A percentile compares a stretch with the other conserved stretches of the same genome.
Evolutionary conservation across 2,888 invertebrate genomes (phyloP).

Genomic region (Harpalus rubripes): DNA sequence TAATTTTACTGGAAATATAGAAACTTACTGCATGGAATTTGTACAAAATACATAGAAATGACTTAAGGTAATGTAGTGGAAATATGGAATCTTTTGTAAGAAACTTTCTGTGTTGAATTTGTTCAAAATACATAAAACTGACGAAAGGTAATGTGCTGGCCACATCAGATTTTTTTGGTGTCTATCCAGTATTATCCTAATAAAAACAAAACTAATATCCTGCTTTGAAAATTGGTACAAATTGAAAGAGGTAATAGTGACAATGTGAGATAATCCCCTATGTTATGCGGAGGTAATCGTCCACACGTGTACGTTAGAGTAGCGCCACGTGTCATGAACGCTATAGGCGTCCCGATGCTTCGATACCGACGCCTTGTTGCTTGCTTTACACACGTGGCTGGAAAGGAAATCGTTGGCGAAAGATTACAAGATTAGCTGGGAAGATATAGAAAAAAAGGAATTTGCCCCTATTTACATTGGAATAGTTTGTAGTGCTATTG

Average conservation of each 20-base stretch:
- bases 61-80: no score
- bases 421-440: not conserved
- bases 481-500: no score
- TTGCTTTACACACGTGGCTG: not conserved
- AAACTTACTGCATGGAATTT: no score
- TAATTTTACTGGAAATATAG: no score
- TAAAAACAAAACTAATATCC: not conserved
- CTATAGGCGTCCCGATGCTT: not conserved
- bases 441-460: not conserved
- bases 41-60: no score
- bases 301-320: conserved; percentile 36
- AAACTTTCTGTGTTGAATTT: no score
- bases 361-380: not conserved
- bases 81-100: no score
- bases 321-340: conserved; percentile 36
- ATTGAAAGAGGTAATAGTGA: not conserved
- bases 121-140: no score
- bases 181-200: not conserved
- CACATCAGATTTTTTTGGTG: no score
- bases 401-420: not conserved
- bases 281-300: conserved; percentile 48
- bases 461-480: no score
- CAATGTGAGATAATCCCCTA: conserved; percentile 16
- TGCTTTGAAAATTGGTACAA: not conserved
- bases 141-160: no score